Evolutionary conservation across 2,888 invertebrate genomes (phyloP).

Genomic region (Julus scandinavius): DNA sequence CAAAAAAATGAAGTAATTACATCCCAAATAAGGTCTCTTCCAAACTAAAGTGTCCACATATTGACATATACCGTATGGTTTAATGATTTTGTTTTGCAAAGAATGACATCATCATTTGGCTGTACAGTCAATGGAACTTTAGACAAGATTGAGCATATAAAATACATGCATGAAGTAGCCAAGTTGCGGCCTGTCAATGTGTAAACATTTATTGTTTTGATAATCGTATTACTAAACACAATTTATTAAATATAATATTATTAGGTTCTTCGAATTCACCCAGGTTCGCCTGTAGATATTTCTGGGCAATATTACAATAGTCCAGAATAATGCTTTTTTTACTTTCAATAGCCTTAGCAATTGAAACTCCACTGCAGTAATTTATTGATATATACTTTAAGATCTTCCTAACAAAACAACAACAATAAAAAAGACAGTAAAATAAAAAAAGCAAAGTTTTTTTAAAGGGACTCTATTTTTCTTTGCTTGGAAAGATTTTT

Average conservation of each 20-base stretch:
- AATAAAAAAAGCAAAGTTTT: slow-evolving; percentile 4
- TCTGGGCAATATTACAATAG: too few relatives aligned
- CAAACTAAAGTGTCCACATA: not conserved
- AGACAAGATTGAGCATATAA: too few relatives aligned
- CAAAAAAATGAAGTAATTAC: not conserved
- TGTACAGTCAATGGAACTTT: too few relatives aligned
- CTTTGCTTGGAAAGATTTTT: slow-evolving; percentile 2
- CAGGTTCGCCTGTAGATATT: too few relatives aligned
- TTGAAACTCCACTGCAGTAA: not conserved
- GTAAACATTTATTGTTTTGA: too few relatives aligned
- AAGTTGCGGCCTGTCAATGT: too few relatives aligned
- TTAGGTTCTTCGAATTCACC: too few relatives aligned
- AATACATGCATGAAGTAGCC: too few relatives aligned
- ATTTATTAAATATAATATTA: too few relatives aligned
- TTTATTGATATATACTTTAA: not conserved
- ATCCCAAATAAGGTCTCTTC: not conserved
- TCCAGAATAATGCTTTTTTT: not conserved
- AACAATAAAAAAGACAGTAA: not conserved
- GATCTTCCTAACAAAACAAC: not conserved
- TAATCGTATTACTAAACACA: too few relatives aligned
- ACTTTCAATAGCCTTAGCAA: not conserved
- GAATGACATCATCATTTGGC: too few relatives aligned
- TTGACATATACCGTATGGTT: not conserved
- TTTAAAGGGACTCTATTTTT: slow-evolving; percentile 4
- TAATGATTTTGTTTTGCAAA: too few relatives aligned